Conservation (phyloP, 2,888 invertebrate species). For the Diarsia mendica region DNA sequence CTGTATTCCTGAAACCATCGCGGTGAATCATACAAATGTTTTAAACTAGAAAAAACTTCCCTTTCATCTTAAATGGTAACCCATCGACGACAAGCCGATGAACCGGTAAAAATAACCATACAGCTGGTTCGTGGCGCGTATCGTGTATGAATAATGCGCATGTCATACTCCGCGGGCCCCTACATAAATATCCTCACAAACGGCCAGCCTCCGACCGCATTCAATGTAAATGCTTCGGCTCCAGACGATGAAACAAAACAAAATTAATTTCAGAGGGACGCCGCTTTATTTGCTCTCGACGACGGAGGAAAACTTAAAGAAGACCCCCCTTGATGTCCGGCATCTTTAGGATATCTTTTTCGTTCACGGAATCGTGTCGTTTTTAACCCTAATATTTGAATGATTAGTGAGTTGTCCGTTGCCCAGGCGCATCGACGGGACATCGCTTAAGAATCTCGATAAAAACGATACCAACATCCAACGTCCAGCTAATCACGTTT, state of each 20-base stretch:
- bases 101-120: conserved; percentile 88
- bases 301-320: conserved; percentile 78
- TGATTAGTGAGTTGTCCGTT: conserved; percentile 82
- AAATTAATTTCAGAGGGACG: conserved; percentile 89
- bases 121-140: conserved; percentile 83
- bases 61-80: conserved; percentile 68
- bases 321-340: conserved; percentile 87
- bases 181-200: conserved; percentile 88
- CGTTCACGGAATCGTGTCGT: conserved; percentile 79
- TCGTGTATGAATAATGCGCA: conserved; percentile 88
- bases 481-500: conserved; percentile 70
- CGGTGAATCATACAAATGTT: conserved; percentile 58
- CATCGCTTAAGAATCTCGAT: conserved; percentile 79
- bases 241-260: conserved; percentile 89
- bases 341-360: conserved; percentile 82
- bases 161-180: conserved; percentile 87
- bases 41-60: conserved; percentile 67
- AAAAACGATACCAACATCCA: conserved; percentile 71
- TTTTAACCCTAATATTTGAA: conserved; percentile 80
- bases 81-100: conserved; percentile 80
- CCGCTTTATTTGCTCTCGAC: conserved; percentile 85
- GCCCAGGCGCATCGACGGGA: conserved; percentile 75
- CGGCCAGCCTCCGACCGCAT: conserved; percentile 88
- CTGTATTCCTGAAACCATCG: conserved; percentile 46
- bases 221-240: conserved; percentile 89